These are phyloP conservation scores for Neogobius melanostomus DNA, from an alignment of 2,113 vertebrate genomes.

Conservation along the genomic window DNA sequence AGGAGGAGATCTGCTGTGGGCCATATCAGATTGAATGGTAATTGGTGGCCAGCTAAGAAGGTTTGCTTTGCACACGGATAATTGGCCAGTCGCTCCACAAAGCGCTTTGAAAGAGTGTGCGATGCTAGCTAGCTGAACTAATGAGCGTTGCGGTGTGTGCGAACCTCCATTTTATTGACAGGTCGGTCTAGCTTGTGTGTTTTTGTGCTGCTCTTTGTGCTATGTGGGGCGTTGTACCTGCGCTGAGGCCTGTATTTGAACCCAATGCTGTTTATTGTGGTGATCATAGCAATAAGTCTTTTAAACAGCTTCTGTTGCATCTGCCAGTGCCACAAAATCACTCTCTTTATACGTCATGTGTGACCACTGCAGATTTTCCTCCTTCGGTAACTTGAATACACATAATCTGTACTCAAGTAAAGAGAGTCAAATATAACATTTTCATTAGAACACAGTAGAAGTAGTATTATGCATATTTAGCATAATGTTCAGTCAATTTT, in stretches of 20 bases:
- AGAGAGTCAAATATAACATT: too few species aligned
- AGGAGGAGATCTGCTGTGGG: constrained; percentile 55
- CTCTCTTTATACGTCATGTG: constrained; percentile 52
- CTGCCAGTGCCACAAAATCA: constrained; percentile 31
- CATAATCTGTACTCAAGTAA: too few species aligned
- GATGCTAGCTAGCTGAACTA: constrained; percentile 70
- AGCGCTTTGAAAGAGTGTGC: constrained; percentile 59
- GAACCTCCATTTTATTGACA: constrained; percentile 40
- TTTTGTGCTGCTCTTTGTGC: constrained; percentile 25
- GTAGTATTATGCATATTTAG: too few species aligned
- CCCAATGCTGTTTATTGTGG: constrained; percentile 57
- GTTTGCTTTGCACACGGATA: constrained; percentile 71
- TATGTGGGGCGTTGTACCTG: constrained; percentile 13
- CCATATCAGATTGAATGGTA: constrained; percentile 70
- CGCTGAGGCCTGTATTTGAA: constrained; percentile 36
- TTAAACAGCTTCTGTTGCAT: constrained; percentile 58
- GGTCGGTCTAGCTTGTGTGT: constrained; percentile 30
- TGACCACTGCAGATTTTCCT: constrained; percentile 25
- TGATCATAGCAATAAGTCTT: constrained; percentile 53
- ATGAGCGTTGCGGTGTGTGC: constrained; percentile 55
- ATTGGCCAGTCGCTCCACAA: constrained; percentile 69
- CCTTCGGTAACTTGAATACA: too few species aligned
- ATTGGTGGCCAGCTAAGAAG: constrained; percentile 72
- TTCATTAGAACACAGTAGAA: too few species aligned
- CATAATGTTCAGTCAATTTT: too few species aligned